Conservation (phyloP, 92 coral and sea anemone species). For the Palythoa grandis region DNA sequence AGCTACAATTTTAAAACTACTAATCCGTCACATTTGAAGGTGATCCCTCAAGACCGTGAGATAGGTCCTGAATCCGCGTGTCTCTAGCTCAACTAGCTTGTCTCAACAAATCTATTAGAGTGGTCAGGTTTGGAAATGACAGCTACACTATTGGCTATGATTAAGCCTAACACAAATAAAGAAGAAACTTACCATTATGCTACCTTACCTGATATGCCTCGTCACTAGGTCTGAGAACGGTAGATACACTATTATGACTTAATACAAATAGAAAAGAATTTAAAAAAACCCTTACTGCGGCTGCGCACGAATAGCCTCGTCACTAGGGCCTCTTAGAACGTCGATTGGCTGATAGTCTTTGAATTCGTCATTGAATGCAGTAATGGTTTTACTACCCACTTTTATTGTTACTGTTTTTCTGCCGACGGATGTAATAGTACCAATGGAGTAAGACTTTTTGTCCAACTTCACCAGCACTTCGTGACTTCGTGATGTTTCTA, state of each 20-base stretch:
- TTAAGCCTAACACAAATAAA: not conserved
- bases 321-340: not conserved
- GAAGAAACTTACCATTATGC: not conserved
- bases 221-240: not conserved
- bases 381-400: not conserved
- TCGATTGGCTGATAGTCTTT: slow-evolving; percentile 30
- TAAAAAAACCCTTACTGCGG: not conserved
- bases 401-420: slow-evolving; percentile 12
- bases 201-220: not conserved
- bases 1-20: too few relatives aligned
- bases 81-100: too few relatives aligned
- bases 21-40: too few relatives aligned
- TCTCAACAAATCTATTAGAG: too few relatives aligned
- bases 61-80: too few relatives aligned
- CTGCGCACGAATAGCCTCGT: not conserved
- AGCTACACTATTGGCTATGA: not conserved
- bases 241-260: not conserved
- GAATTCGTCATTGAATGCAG: not conserved
- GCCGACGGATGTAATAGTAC: not conserved
- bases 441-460: not conserved
- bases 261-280: not conserved
- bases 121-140: too few relatives aligned
- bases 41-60: too few relatives aligned
- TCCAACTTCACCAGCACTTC: not conserved
- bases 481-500: not conserved